Conservation (phyloP, 1,140 invertebrate genomes). For the Heliothis subflexa region DNA sequence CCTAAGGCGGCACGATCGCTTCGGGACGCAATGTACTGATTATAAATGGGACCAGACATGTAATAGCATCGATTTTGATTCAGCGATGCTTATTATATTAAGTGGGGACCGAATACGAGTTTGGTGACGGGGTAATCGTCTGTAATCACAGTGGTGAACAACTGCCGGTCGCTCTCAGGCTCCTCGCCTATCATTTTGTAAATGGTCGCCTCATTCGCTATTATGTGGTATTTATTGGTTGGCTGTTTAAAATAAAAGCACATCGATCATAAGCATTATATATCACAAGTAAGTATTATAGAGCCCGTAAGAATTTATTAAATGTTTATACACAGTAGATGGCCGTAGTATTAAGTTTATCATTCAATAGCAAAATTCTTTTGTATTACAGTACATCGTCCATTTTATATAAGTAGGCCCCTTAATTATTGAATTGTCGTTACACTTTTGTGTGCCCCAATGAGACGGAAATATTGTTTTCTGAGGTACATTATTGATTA, state of each 20-base stretch:
- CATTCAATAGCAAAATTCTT: too few species aligned
- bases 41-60: conserved; percentile 81
- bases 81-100: conserved; percentile 83
- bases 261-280: conserved; percentile 34
- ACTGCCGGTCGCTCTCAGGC: conserved; percentile 29
- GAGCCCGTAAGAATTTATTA: background rate
- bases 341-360: background rate
- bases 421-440: too few species aligned
- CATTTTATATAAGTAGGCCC: too few species aligned
- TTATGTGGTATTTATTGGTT: conserved; percentile 46
- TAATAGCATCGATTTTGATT: conserved; percentile 84
- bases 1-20: conserved; percentile 70
- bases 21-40: conserved; percentile 77
- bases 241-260: conserved; percentile 32
- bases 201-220: conserved; percentile 44
- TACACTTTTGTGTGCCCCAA: too few species aligned
- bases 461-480: too few species aligned
- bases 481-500: background rate
- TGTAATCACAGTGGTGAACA: conserved; percentile 72
- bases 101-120: conserved; percentile 76
- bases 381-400: too few species aligned
- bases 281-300: conserved; percentile 1
- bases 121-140: conserved; percentile 80
- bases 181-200: conserved; percentile 38
- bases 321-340: background rate